Evolutionary conservation across 2,797 vertebrate genomes (phyloP), one percentile per base, ranked within the genome.

Genomic region (Morelia viridis): DNA sequence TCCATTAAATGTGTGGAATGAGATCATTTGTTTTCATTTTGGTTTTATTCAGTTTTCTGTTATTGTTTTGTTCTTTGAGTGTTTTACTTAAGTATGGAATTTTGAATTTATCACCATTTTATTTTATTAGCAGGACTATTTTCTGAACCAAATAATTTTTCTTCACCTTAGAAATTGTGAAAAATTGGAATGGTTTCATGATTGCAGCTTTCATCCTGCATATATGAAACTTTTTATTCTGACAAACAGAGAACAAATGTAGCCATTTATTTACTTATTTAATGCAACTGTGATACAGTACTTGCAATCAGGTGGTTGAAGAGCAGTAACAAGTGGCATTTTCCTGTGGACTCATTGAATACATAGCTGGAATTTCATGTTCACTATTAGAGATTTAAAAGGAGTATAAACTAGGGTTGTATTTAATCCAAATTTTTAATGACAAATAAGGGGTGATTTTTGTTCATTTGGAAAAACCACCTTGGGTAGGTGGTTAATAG

Each of bases 1-100:
- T 95, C 94, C 94, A 93, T 92, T 46, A 91, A 95, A 88, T 91
- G 57, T 83, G 71, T 93, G 94, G 95, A 95, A 95, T 96, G 94
- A 89, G 56, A 53, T 94, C 35, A 89, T 62, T 89, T 96, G 4
- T 11, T 28, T 90, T 95, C 89, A 1, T 87, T 61, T 87, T 46
- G 31, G 22, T 46, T 87, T 87, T 87, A 41, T 26, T 87, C 57
- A 87, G 26, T 50, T 91, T 91, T 80, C 35, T 80, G 71, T 76
- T 76, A 24, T 24, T 46, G 8, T 90, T 87, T 87, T 61, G 31
- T 87, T 62, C 86, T 46, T 26, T 57, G 88, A 92, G 88, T 87
- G 22, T 90, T 87, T 85, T 56, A 58, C 64, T 90, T 53, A 93
- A 84, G 46, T 89, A 10, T 0, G 19, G 80, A 64, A 56, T 64